Evolutionary conservation across 1,140 invertebrate genomes (phyloP).

Genomic region (Maniola jurtina): DNA sequence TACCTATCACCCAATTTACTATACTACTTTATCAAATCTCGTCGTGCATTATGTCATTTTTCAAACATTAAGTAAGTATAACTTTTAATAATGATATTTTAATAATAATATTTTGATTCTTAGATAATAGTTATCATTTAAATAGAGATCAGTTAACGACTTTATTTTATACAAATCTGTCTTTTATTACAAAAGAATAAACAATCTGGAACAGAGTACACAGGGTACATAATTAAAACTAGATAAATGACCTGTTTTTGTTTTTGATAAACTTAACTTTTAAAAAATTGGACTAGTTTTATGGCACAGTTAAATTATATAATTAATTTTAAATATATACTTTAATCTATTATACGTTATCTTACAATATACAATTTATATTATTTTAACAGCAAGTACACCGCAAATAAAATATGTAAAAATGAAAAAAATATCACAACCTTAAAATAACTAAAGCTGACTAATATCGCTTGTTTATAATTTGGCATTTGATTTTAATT

Average conservation of each 20-base stretch:
- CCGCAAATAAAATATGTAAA: not conserved
- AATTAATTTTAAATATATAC: too few species aligned
- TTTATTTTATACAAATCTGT: too few species aligned
- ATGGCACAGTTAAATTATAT: too few species aligned
- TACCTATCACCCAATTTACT: not conserved
- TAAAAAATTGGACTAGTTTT: too few species aligned
- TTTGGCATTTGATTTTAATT: constrained; percentile 39
- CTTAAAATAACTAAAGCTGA: constrained; percentile 51
- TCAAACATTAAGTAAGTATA: constrained; percentile 35
- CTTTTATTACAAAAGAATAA: too few species aligned
- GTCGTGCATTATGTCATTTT: constrained; percentile 52
- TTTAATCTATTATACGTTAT: not conserved
- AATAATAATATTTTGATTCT: not conserved
- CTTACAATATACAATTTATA: not conserved
- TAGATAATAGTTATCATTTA: not conserved
- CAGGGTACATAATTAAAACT: not conserved
- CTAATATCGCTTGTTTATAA: constrained; percentile 31
- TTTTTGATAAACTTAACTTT: too few species aligned
- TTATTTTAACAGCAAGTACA: not conserved
- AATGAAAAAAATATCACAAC: constrained; percentile 57
- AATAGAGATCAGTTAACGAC: not conserved
- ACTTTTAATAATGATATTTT: constrained; percentile 24
- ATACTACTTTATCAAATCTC: constrained; percentile 66
- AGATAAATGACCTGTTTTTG: not conserved
- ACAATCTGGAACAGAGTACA: too few species aligned